Base-by-base conservation (phyloP, 2,113 vertebrate genomes). In the Pygoscelis adeliae region DNA sequence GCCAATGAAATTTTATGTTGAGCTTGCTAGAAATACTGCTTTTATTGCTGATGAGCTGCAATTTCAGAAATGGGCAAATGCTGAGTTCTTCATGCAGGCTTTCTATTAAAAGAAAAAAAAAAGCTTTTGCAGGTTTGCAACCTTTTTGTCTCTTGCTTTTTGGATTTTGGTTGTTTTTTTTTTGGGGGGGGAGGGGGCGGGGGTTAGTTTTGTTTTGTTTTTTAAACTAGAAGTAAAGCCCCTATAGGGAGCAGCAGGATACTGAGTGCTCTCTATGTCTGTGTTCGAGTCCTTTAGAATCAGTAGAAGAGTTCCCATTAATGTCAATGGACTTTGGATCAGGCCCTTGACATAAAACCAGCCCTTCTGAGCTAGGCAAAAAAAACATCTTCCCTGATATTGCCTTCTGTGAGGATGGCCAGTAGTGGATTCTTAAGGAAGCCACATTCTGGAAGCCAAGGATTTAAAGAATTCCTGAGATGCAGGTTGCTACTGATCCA, bases 111-210 rank as follows among this genome's bases (percentile, higher is more conserved):
- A 80, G 16, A 4, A 26, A 38, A 5, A 13, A 29, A 44, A 38
- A 34, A 27, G 6, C 21, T 63, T 69, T 76, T 83, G 11, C 5
- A 42, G 20, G 12, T n/a, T 62, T 38, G 20, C 4, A 27, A 10
- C 9, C 23, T 44, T 61, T 65, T 63, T 20, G 1, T n/a, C 69
- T 65, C 49, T 63, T 66, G 11, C 5, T 52, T 63, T 90, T 85
- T 74, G 21, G 12, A 66, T 70, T 87, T 38, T 40, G 11, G 3
- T 17, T 67, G 50, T 0, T 8, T 14, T 26, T 53, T 14, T 53
- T 23, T 42, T 6, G 2, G 5, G 6, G 21, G 2, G 14, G 4
- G 6, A 52, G 55, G 40, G 34, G 26, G 6, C 0, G 0, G 11
- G 9, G 2, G 5, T 27, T 69, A 9, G 1, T 34, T 79, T 65